Conservation (phyloP, 2,113 vertebrate genomes). For the Pseudorasbora parva region DNA sequence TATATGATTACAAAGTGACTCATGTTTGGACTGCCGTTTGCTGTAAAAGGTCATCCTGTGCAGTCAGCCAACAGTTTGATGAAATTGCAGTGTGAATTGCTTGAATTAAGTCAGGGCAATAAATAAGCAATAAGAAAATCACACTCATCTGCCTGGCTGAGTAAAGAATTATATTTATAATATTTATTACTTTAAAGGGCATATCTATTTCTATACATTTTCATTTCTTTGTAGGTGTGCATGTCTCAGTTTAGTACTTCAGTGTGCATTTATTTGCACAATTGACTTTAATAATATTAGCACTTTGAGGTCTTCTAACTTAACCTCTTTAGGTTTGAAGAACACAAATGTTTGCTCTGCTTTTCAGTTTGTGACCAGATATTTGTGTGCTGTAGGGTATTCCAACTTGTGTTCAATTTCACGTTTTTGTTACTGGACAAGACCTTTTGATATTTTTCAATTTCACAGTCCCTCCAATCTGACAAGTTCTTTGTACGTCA, state of each 20-base stretch:
- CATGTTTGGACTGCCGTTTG: neutral
- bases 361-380: conserved; percentile 8
- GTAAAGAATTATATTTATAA: neutral
- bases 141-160: neutral
- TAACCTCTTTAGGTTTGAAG: no score
- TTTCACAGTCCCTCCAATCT: conserved; percentile 18
- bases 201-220: neutral
- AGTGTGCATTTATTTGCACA: neutral
- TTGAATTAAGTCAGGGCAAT: neutral
- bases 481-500: conserved; percentile 31
- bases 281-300: neutral
- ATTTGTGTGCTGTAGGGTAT: conserved; percentile 20
- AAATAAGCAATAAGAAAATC: neutral
- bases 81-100: conserved; percentile 10
- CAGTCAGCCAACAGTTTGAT: neutral
- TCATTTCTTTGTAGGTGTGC: neutral
- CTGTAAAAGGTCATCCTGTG: conserved; percentile 2
- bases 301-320: neutral
- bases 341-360: neutral
- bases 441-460: conserved; percentile 40
- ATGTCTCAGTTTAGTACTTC: neutral
- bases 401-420: conserved; percentile 23
- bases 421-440: conserved; percentile 34
- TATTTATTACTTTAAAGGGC: neutral
- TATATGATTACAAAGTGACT: conserved; percentile 16